These are phyloP conservation scores for Peromyscus californicus DNA, from an alignment of 2,113 vertebrate species.

Conservation along the genomic window DNA sequence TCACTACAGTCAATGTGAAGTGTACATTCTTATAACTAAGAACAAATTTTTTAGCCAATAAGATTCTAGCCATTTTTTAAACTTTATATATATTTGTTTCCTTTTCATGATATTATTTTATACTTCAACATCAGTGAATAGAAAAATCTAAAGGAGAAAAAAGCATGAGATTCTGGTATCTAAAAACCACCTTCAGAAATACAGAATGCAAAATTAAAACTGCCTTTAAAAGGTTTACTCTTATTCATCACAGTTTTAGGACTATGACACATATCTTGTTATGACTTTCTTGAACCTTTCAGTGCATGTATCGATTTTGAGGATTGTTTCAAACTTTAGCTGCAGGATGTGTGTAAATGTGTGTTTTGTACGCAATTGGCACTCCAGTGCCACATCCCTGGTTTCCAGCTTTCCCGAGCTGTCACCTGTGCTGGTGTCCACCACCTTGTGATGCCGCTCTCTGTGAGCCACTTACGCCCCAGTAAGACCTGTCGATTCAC, in stretches of 20 bases:
- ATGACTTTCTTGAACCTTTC: neutral
- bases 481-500: neutral
- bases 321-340: neutral
- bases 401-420: neutral
- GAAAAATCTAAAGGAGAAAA: neutral
- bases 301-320: neutral
- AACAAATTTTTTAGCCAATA: conserved; percentile 30
- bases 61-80: neutral
- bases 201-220: neutral
- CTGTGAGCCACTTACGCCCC: neutral
- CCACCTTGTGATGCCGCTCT: neutral
- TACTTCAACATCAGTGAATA: neutral
- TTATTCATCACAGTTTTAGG: neutral
- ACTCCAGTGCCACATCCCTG: neutral
- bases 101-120: neutral
- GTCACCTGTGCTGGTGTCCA: neutral
- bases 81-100: neutral
- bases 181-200: neutral
- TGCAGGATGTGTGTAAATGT: neutral
- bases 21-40: neutral
- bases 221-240: neutral
- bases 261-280: neutral
- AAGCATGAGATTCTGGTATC: neutral
- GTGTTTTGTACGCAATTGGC: neutral
- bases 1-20: neutral